Percentiles rank a stretch among this genome's conserved stretches.
Conservation (phyloP, 2,888 invertebrate species). For the Orthosia cruda region DNA sequence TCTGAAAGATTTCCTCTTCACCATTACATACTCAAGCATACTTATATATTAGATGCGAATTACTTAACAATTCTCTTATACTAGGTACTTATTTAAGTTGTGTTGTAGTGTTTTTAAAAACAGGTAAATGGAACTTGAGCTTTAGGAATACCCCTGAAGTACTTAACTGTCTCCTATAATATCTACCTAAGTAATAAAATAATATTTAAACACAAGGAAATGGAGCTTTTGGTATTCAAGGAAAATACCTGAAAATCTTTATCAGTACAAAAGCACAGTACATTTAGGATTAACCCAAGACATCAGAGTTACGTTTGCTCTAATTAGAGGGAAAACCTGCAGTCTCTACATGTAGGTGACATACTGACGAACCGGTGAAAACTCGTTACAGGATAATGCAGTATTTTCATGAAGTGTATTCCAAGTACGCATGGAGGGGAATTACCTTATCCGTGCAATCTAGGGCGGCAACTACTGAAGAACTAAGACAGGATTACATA, state of each 20-base stretch:
- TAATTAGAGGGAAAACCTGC: slow-evolving; percentile 6
- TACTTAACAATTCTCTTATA: too few species aligned
- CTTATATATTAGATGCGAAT: too few species aligned
- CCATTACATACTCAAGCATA: too few species aligned
- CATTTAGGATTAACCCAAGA: slow-evolving; percentile 34
- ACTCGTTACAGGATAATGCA: slow-evolving; percentile 38
- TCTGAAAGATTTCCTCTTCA: background rate
- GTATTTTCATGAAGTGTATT: slow-evolving; percentile 27
- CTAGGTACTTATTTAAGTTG: too few species aligned
- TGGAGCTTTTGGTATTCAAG: background rate
- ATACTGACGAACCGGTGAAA: background rate
- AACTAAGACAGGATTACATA: background rate
- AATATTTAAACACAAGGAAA: background rate
- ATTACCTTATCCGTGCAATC: slow-evolving; percentile 5
- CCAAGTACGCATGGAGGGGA: slow-evolving; percentile 15
- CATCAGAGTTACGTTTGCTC: background rate
- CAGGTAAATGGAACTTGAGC: too few species aligned
- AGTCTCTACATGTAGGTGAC: background rate
- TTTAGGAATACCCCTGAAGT: background rate
- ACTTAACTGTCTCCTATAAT: background rate
- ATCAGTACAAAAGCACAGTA: background rate
- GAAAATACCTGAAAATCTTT: slow-evolving; percentile 5
- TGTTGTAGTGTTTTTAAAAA: too few species aligned
- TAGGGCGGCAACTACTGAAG: slow-evolving; percentile 8
- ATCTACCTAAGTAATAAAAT: background rate